Base-by-base conservation (phyloP, 1,140 invertebrate genomes). In the Cyphomyrmex costatus region DNA sequence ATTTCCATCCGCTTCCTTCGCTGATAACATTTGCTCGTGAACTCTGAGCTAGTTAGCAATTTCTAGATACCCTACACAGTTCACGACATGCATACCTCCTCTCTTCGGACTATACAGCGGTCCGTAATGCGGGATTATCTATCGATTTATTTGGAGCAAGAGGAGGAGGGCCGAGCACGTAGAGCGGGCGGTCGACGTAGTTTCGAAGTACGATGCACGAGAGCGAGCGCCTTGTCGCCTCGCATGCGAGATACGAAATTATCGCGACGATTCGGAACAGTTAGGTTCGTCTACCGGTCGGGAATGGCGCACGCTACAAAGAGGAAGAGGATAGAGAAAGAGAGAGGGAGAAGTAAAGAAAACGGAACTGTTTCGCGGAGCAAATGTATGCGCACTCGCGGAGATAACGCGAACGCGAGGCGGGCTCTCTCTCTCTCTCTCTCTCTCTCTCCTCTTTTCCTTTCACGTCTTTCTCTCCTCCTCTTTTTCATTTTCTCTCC, bases 221-320 rank as follows among this genome's bases (percentile, higher is more conserved):
- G 70, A 76, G 56, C 51, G 42, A 24, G 33, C 42, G 84, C 33
- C 73, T 83, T 82, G 61, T 60, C 73, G 89, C 61, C 65, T 91
- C 74, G 90, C 88, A 91, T 89, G 90, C 88, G 86, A 91, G 90
- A 91, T 91, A 88, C 90, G 86, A 91, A 91, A 91, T 91, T 91
- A 91, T 91, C 90, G 87, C 89, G 89, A 92, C 89, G 90, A 90
- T 91, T 92, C 87, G 90, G 90, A 92, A 92, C 91, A 92, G 90
- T 92, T 92, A 92, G 91, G 89, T 92, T 92, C 91, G 91, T 90
- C 91, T 88, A 92, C 91, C 91, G 89, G 91, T 92, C 88, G 89
- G 80, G 89, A 92, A 92, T 91, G 85, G 89, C 71, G 46, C 53
- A 61, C 36, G 71, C 68, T 60, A 61, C 21, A 79, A 49, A 33